A percentile compares a stretch with the other conserved stretches of the same genome.
Evolutionary conservation across 2,113 vertebrate species (phyloP).

Genomic region (Tichodroma muraria): DNA sequence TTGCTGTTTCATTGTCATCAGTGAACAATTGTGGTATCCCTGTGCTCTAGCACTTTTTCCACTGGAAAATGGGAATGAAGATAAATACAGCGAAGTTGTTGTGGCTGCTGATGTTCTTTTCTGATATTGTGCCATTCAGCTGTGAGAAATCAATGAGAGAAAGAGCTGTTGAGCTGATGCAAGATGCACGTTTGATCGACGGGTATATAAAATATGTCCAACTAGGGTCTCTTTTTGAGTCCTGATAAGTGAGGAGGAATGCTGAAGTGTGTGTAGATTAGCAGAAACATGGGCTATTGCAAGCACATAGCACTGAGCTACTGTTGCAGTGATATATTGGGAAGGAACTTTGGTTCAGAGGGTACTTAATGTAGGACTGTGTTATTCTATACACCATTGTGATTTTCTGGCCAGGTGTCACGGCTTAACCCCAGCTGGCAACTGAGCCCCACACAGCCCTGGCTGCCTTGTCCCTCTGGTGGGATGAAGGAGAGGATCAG

Average conservation of each 20-base stretch:
- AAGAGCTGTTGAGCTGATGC: slow-evolving; percentile 69
- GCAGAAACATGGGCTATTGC: not conserved
- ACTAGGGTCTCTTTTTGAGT: not conserved
- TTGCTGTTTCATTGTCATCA: not conserved
- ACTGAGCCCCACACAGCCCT: not conserved
- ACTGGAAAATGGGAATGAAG: not conserved
- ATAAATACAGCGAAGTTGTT: not conserved
- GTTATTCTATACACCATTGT: not conserved
- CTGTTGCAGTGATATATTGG: not conserved
- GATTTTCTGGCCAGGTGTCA: not conserved
- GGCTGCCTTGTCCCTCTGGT: not conserved
- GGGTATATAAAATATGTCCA: slow-evolving; percentile 67
- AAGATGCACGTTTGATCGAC: slow-evolving; percentile 74
- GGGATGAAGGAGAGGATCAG: not conserved
- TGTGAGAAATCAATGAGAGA: slow-evolving; percentile 38
- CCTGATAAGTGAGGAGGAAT: not conserved
- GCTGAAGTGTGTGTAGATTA: not conserved
- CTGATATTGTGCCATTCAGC: not conserved
- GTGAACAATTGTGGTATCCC: not conserved
- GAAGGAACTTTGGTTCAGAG: not conserved
- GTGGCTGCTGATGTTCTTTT: not conserved
- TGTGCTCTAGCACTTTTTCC: not conserved
- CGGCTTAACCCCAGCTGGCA: not conserved
- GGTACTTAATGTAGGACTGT: not conserved
- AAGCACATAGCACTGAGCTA: not conserved